Percentiles rank a stretch among this genome's conserved stretches.
Conservation (phyloP, 1,140 invertebrate species). For the Chrysoperla carnea region DNA sequence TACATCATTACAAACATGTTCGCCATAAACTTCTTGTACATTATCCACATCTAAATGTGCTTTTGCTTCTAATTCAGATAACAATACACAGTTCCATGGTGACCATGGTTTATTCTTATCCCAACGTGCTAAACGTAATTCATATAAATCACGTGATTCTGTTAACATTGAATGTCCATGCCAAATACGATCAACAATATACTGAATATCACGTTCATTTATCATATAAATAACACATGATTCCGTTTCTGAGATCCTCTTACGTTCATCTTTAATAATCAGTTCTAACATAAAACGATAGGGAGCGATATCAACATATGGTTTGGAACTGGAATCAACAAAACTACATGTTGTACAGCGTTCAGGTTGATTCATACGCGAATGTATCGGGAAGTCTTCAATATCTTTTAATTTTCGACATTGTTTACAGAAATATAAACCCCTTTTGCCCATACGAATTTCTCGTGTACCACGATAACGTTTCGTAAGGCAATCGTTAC, state of each 20-base stretch:
- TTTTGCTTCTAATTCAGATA: constrained; percentile 43
- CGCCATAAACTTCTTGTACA: constrained; percentile 31
- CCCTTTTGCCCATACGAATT: constrained; percentile 28
- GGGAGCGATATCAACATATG: constrained; percentile 35
- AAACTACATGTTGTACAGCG: constrained; percentile 32
- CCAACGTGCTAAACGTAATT: constrained; percentile 38
- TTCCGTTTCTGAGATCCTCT: constrained; percentile 24
- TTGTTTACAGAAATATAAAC: constrained; percentile 25
- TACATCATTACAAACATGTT: constrained; percentile 27
- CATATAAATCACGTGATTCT: constrained; percentile 33
- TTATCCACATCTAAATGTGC: constrained; percentile 31
- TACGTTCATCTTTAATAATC: constrained; percentile 36
- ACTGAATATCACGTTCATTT: constrained; percentile 40
- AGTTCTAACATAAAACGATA: constrained; percentile 38
- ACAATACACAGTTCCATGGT: constrained; percentile 53
- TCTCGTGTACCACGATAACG: constrained; percentile 25
- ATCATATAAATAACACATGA: constrained; percentile 38
- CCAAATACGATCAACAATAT: constrained; percentile 46
- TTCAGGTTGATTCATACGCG: constrained; percentile 21
- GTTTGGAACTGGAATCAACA: constrained; percentile 26
- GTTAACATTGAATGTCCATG: constrained; percentile 43
- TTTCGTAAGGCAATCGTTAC: constrained; percentile 30
- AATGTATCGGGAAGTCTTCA: constrained; percentile 26
- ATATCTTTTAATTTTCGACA: constrained; percentile 32
- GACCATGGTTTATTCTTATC: constrained; percentile 37